These are phyloP conservation scores for Aethina tumida DNA, from an alignment of 1,140 invertebrate species.

Conservation along the genomic window DNA sequence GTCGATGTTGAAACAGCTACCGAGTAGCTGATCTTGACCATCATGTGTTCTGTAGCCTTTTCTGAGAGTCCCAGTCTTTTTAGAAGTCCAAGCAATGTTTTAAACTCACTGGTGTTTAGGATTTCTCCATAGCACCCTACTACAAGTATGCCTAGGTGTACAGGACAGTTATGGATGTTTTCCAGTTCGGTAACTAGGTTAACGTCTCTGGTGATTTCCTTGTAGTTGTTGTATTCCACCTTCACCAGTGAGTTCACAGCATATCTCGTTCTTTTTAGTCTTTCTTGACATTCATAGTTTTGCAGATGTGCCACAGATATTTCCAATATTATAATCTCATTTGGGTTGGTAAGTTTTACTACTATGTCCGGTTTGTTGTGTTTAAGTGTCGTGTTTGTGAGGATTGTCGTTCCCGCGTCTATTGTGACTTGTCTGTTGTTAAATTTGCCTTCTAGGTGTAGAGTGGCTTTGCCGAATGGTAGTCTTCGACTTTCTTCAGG, in stretches of 20 bases:
- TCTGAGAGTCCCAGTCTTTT: too few species aligned
- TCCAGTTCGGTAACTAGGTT: not conserved
- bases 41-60: too few species aligned
- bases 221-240: not conserved
- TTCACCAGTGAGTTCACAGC: conserved; percentile 5
- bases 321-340: conserved; percentile 10
- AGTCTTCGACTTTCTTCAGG: conserved; percentile 1
- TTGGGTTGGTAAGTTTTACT: conserved; percentile 7
- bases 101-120: conserved; percentile 5
- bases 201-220: not conserved
- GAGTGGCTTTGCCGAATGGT: conserved; percentile 10
- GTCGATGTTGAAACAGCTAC: too few species aligned
- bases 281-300: conserved; percentile 11
- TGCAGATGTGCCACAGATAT: conserved; percentile 12
- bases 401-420: conserved; percentile 9
- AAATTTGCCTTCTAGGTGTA: too few species aligned
- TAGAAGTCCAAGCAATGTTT: too few species aligned
- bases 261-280: conserved; percentile 11
- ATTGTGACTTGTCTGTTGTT: too few species aligned
- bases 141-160: conserved; percentile 8
- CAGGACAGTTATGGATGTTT: not conserved
- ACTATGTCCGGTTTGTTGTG: conserved; percentile 14
- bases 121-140: conserved; percentile 9
- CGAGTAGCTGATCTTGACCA: too few species aligned
- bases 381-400: conserved; percentile 6